These are phyloP conservation scores for Mirounga angustirostris DNA, from an alignment of 2,113 vertebrate species.

Conservation along the genomic window DNA sequence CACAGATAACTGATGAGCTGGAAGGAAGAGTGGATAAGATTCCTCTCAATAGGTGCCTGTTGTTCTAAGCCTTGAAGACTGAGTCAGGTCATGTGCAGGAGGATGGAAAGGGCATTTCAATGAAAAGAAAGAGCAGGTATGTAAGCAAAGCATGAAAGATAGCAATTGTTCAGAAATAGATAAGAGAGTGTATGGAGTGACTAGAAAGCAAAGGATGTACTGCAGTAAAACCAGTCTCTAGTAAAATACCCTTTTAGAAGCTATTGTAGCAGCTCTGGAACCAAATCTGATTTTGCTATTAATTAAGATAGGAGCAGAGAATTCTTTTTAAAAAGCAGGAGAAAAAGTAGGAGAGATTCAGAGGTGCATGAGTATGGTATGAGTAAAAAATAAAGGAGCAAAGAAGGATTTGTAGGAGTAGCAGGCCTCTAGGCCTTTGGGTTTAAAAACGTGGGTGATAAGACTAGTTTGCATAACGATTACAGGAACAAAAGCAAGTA, in stretches of 20 bases:
- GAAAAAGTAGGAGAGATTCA: not conserved
- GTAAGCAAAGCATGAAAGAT: not conserved
- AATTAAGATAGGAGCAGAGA: not conserved
- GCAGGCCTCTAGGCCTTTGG: not conserved
- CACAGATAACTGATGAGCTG: not conserved
- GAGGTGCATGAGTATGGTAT: not conserved
- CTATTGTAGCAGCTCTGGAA: not conserved
- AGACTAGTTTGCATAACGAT: not conserved
- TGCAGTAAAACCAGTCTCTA: not conserved
- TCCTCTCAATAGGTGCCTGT: not conserved
- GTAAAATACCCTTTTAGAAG: not conserved
- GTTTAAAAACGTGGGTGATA: not conserved
- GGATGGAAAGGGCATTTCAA: not conserved
- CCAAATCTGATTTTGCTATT: not conserved
- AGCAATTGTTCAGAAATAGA: not conserved
- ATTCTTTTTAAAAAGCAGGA: not conserved
- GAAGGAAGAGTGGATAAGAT: not conserved
- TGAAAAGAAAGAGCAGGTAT: not conserved
- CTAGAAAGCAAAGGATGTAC: not conserved
- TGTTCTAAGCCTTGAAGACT: not conserved
- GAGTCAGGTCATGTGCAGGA: not conserved
- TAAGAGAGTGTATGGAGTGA: not conserved
- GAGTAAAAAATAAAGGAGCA: not conserved
- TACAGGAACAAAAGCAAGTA: not conserved
- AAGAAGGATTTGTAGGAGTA: not conserved